Conservation (phyloP, 2,797 vertebrate species). For the Crocodylus rhombifer region DNA sequence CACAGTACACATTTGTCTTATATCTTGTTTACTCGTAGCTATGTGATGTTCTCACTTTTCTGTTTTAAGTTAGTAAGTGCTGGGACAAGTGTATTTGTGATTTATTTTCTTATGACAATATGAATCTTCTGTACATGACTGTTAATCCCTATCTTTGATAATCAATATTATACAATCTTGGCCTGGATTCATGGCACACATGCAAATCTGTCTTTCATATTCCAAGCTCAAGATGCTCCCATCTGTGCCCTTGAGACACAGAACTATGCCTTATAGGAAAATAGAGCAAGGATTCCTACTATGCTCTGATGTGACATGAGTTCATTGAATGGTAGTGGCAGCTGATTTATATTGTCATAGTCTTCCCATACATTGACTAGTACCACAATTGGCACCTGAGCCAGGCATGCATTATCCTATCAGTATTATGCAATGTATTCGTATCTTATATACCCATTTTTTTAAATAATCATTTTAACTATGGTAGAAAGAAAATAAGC, state of each 20-base stretch:
- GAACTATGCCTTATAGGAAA: neutral
- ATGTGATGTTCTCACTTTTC: neutral
- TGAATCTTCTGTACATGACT: neutral
- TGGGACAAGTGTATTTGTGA: neutral
- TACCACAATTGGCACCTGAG: neutral
- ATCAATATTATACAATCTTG: neutral
- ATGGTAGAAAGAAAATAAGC: neutral
- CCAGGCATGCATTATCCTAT: neutral
- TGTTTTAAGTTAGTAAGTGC: neutral
- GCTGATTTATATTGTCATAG: neutral
- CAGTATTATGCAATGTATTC: neutral
- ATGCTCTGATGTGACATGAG: neutral
- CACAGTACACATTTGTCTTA: neutral
- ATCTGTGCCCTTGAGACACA: neutral
- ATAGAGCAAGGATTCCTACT: neutral
- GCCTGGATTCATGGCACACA: neutral
- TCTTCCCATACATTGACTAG: neutral
- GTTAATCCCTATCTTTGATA: neutral
- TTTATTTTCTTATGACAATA: neutral
- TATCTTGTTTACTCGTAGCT: rapidly evolving
- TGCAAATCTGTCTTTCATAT: neutral
- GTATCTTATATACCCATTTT: neutral
- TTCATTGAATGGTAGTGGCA: neutral
- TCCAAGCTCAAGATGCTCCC: neutral
- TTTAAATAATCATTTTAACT: neutral